Conservation (phyloP, 2,888 invertebrate species). For the Microctonus hyperodae region DNA sequence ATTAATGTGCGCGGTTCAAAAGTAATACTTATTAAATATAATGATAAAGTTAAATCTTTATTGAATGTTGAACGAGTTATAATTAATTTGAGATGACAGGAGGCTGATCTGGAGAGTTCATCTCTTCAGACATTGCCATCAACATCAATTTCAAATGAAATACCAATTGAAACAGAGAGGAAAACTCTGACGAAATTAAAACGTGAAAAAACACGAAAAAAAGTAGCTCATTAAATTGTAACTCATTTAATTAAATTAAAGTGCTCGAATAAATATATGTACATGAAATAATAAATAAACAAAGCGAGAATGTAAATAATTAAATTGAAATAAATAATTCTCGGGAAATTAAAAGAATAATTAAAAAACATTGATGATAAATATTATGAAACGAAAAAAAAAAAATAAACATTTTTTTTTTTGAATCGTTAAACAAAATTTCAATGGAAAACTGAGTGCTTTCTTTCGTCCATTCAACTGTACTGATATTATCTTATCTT, state of each 20-base stretch:
- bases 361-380: neutral
- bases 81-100: conserved; percentile 68
- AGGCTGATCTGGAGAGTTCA: conserved; percentile 48
- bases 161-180: conserved; percentile 36
- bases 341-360: neutral
- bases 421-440: too few relatives aligned
- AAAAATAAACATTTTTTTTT: too few relatives aligned
- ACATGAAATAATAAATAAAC: neutral
- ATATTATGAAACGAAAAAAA: neutral
- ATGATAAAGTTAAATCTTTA: conserved; percentile 82
- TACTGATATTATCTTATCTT: neutral
- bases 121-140: conserved; percentile 50
- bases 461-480: neutral
- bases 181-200: conserved; percentile 33
- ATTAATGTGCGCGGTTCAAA: conserved; percentile 82
- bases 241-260: conserved; percentile 5
- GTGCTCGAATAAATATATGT: neutral
- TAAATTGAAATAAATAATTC: neutral
- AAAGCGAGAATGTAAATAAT: neutral
- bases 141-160: conserved; percentile 45
- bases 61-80: conserved; percentile 81
- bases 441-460: neutral
- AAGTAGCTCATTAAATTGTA: conserved; percentile 7
- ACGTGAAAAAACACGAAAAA: conserved; percentile 39
- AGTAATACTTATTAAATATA: conserved; percentile 83